Conservation (phyloP, 2,113 vertebrate genomes). For the Galemys pyrenaicus region DNA sequence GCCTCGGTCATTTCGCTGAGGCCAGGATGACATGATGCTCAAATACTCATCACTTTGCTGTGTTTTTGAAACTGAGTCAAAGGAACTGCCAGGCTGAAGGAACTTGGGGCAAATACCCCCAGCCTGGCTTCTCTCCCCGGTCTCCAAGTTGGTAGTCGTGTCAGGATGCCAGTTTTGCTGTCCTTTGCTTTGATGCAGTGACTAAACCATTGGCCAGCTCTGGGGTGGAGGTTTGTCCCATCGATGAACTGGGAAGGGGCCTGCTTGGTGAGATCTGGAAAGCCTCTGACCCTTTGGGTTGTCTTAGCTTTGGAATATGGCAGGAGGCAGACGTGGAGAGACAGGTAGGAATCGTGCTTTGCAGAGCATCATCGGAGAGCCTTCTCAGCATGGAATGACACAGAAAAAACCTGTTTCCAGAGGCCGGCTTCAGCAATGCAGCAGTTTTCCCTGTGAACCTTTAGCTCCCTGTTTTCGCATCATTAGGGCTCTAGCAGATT, state of each 20-base stretch:
- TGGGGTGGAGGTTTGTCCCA: background rate
- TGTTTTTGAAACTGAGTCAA: conserved; percentile 30
- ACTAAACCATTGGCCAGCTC: background rate
- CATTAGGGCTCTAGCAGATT: background rate
- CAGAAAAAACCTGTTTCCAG: background rate
- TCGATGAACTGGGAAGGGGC: background rate
- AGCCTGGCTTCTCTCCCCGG: background rate
- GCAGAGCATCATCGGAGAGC: background rate
- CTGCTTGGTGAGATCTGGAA: background rate
- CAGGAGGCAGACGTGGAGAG: background rate
- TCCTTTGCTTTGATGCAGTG: background rate
- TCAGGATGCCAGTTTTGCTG: background rate
- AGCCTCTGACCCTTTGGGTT: background rate
- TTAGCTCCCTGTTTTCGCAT: background rate
- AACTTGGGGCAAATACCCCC: background rate
- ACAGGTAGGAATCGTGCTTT: background rate
- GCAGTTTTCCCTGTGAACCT: background rate
- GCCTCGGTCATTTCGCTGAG: background rate
- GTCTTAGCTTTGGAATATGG: background rate
- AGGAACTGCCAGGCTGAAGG: conserved; percentile 45
- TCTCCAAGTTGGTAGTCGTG: background rate
- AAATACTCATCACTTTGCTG: background rate
- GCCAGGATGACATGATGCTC: background rate
- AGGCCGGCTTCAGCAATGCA: background rate
- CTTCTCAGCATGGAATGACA: background rate